phyloP scores from a whole-genome alignment of 2,113 vertebrate genomes.

The Campylomormyrus numenius region DNA sequence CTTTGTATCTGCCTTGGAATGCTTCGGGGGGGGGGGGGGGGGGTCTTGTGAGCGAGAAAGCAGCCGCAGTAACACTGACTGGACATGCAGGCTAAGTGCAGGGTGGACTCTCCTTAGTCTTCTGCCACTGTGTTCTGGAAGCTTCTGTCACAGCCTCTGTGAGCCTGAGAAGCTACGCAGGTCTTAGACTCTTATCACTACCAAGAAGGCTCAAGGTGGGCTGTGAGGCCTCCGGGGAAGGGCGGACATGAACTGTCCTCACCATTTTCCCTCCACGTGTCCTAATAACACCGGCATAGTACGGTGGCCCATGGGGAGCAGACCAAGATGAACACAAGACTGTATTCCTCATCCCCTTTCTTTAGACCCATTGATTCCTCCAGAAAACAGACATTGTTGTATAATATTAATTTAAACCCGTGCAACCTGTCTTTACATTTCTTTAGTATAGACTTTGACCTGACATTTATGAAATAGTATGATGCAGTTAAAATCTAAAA shows the following conservation, averaged over 20 bases:
- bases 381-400: too few relatives aligned
- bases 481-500: too few relatives aligned
- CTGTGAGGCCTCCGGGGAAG: conserved; percentile 27
- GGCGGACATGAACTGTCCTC: neutral
- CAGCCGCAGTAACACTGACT: neutral
- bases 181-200: neutral
- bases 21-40: too few relatives aligned
- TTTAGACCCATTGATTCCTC: neutral
- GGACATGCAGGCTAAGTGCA: too few relatives aligned
- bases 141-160: neutral
- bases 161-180: neutral
- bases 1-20: neutral
- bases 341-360: neutral
- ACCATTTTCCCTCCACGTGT: neutral
- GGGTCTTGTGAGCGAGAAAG: neutral
- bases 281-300: neutral
- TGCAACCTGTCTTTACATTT: neutral
- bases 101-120: too few relatives aligned
- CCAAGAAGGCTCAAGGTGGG: neutral
- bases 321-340: neutral
- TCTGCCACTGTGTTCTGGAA: too few relatives aligned
- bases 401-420: too few relatives aligned
- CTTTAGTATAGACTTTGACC: neutral
- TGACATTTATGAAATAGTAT: neutral
- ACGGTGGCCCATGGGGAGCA: neutral